Conservation (phyloP, 2,113 vertebrate species). For the Malurus melanocephalus region DNA sequence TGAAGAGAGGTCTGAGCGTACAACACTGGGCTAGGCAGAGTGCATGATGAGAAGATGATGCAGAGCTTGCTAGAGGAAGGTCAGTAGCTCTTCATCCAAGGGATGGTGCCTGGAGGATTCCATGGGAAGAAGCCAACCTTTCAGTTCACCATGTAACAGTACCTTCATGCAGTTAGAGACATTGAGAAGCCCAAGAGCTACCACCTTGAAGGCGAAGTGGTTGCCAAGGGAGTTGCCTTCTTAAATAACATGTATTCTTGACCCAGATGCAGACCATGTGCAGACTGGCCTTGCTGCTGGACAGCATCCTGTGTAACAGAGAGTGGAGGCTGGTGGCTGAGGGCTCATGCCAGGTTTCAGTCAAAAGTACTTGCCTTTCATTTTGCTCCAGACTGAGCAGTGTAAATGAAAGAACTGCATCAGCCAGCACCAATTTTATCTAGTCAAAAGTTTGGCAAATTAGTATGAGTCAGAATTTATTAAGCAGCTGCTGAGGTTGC, state of each 20-base stretch:
- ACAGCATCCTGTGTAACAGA: neutral
- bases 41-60: neutral
- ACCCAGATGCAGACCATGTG: neutral
- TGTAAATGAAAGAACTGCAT: neutral
- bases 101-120: neutral
- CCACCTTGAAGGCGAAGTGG: neutral
- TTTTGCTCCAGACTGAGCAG: slow-evolving; percentile 4
- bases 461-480: neutral
- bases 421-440: neutral
- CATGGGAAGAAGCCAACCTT: neutral
- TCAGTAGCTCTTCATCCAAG: neutral
- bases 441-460: neutral
- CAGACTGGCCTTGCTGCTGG: neutral
- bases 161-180: neutral
- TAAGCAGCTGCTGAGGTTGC: neutral
- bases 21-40: neutral
- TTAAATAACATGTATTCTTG: neutral
- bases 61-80: neutral
- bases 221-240: neutral
- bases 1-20: neutral
- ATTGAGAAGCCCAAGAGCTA: neutral
- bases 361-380: slow-evolving; percentile 20
- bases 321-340: neutral
- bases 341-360: neutral
- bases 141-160: neutral